phyloP scores from a whole-genome alignment of 2,113 vertebrate genomes.

The Caretta caretta region DNA sequence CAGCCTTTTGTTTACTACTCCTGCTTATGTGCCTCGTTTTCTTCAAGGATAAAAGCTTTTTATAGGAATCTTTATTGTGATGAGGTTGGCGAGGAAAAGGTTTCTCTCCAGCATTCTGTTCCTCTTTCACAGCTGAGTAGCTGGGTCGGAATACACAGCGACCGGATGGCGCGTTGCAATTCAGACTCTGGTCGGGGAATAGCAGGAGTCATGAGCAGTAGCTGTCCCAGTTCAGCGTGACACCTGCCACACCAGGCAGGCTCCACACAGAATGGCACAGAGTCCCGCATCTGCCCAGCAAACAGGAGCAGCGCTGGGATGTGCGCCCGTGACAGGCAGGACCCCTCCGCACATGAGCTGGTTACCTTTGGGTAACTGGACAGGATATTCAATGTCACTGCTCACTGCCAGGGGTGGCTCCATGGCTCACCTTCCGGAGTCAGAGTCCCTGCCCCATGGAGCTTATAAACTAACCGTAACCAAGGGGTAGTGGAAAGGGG shows the following conservation, averaged over 20 bases:
- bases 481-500: too few species aligned
- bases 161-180: not conserved
- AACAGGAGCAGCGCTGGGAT: not conserved
- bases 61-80: slow-evolving; percentile 69
- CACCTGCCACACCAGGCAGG: not conserved
- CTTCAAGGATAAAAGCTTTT: slow-evolving; percentile 75
- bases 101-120: slow-evolving; percentile 63
- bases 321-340: too few species aligned
- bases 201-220: not conserved
- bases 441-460: too few species aligned
- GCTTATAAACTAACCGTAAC: not conserved
- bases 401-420: not conserved
- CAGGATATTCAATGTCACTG: not conserved
- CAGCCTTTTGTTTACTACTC: slow-evolving; percentile 74
- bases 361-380: not conserved
- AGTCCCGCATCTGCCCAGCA: not conserved
- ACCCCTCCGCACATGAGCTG: not conserved
- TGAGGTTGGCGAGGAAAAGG: slow-evolving; percentile 63
- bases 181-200: not conserved
- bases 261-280: not conserved
- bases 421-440: not conserved
- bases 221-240: not conserved
- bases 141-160: not conserved
- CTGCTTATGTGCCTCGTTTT: slow-evolving; percentile 70
- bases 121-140: slow-evolving; percentile 69